Conservation (phyloP, 2,797 vertebrate genomes). For the Chaetophractus vellerosus region DNA sequence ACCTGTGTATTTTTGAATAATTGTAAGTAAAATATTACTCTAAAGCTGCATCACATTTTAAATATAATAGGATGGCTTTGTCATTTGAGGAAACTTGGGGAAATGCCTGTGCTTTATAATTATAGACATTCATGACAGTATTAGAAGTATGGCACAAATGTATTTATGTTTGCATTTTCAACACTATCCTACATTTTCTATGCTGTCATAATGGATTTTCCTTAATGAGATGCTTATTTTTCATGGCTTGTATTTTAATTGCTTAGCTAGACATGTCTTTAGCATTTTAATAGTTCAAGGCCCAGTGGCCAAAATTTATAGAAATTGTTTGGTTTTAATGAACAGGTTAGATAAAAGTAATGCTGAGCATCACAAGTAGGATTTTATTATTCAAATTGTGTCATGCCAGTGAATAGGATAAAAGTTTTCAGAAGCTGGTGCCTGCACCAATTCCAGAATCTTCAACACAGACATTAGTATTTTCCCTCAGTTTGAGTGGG, state of each 20-base stretch:
- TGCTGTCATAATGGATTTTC: not conserved
- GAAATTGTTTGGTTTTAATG: constrained; percentile 8
- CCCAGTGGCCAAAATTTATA: not conserved
- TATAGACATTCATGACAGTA: not conserved
- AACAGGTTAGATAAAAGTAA: not conserved
- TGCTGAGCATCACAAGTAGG: not conserved
- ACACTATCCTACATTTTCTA: not conserved
- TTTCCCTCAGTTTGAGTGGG: not conserved
- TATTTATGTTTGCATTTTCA: not conserved
- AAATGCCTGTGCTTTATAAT: not conserved
- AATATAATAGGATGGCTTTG: not conserved
- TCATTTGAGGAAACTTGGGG: not conserved
- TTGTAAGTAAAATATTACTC: not conserved
- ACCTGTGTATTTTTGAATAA: not conserved
- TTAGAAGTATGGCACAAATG: not conserved
- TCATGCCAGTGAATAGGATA: not conserved
- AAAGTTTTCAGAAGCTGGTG: not conserved
- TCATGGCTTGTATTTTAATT: constrained; percentile 25
- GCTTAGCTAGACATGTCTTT: not conserved
- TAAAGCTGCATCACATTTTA: not conserved
- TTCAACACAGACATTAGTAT: not conserved
- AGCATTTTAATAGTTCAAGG: constrained; percentile 2
- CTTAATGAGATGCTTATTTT: not conserved
- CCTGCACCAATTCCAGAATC: not conserved
- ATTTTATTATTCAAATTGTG: not conserved